Evolutionary conservation across 2,113 vertebrate species (phyloP), one percentile per base, ranked within the genome.

Genomic region (Oplegnathus fasciatus): DNA sequence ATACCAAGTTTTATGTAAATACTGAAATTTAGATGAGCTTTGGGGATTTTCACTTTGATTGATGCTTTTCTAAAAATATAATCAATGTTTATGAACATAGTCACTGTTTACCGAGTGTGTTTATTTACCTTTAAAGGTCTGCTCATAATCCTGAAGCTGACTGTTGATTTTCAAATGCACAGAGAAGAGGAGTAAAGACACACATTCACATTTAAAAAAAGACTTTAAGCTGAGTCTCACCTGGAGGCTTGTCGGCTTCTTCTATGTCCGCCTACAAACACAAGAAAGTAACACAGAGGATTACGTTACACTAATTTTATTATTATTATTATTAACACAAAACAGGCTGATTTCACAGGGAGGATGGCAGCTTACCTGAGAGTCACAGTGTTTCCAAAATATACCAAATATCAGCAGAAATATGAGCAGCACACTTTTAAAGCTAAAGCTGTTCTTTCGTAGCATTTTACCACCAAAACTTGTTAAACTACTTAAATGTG

Each of bases 381-480:
- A 66, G 1, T 61, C 70, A 48, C 88, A 71, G 30, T 3, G 76
- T 13, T 62, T 69, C 75, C 75, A 69, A 10, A 61, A 60, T n/a
- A 64, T 1, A 3, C 64, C 9, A 50, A 78, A 84, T 6, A 70
- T 68, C n/a, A 93, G 48, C 68, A 93, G 57, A 24, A 89, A 72
- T 9, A 86, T 30, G 37, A 83, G 68, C 67, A 24, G 55, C 48
- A 28, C 14, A 13, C 24, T 10, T 57, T 60, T 58, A 1, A 60
- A 28, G 9, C 62, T 58, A 17, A 54, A 67, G 60, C 18, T 62
- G 6, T 42, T 74, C 40, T 17, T 73, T 32, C 0, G 74, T 32
- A 42, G 6, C 91, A 94, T 93, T 90, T 91, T 90, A 9, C 0
- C 2, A 26, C 15, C 6, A 18, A 55, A 75, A 30, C n/a, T 22